Percentiles rank a stretch among this genome's conserved stretches.
Evolutionary conservation across 92 coral and sea anemone species (phyloP).

Genomic region (Zoanthus gigantus): DNA sequence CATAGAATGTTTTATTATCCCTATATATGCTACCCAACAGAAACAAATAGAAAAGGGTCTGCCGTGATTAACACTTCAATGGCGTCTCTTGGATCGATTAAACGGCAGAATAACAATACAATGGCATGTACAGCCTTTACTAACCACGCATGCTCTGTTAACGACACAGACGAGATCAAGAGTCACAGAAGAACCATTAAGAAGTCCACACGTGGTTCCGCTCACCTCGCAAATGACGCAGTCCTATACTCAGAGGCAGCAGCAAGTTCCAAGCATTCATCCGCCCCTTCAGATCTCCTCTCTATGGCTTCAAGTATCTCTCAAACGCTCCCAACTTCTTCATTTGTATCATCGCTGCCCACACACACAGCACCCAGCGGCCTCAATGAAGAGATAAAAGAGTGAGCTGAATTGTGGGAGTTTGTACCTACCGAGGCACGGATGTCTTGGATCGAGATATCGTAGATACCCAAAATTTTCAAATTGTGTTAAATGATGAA

Average conservation of each 20-base stretch:
- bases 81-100: conserved; percentile 37
- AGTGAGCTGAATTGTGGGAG: background rate
- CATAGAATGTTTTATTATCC: too few relatives aligned
- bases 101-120: conserved; percentile 19
- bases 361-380: background rate
- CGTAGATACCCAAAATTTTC: background rate
- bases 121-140: conserved; percentile 11
- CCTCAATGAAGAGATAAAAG: background rate
- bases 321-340: background rate
- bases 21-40: conserved; percentile 26
- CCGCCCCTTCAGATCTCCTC: background rate
- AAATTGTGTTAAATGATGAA: background rate
- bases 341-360: background rate
- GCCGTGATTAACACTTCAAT: conserved; percentile 24
- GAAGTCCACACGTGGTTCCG: background rate
- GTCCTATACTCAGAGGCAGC: background rate
- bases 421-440: background rate
- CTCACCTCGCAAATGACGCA: background rate
- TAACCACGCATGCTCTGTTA: conserved; percentile 46
- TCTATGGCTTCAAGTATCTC: background rate
- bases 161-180: conserved; percentile 42
- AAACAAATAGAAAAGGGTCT: conserved; percentile 29
- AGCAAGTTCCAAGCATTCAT: background rate
- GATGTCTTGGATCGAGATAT: background rate
- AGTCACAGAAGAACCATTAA: background rate